Evolutionary conservation across 2,888 invertebrate species (phyloP).

Genomic region (Anthophora plumipes): DNA sequence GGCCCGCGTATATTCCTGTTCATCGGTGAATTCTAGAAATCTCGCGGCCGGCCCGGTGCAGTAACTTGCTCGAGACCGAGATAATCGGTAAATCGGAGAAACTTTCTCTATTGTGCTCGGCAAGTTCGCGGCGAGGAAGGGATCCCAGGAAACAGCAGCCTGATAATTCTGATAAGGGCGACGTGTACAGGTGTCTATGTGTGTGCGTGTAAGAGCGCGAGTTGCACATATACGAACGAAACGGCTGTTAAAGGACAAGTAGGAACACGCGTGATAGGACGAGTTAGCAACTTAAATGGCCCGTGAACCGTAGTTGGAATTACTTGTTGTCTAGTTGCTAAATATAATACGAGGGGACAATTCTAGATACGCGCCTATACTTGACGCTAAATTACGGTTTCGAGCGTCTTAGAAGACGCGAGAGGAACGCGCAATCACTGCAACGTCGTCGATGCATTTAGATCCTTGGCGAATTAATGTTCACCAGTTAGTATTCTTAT

Average conservation of each 20-base stretch:
- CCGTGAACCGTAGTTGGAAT: conserved; percentile 82
- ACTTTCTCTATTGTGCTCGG: conserved; percentile 69
- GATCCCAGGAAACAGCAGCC: conserved; percentile 58
- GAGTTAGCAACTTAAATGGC: conserved; percentile 83
- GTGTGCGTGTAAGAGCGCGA: conserved; percentile 1
- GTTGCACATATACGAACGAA: conserved; percentile 40
- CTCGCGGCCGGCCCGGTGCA: conserved; percentile 22
- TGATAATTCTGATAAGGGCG: conserved; percentile 72
- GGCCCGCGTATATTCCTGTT: conserved; percentile 31
- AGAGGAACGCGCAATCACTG: neutral
- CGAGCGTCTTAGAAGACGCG: neutral
- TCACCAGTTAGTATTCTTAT: too few relatives aligned
- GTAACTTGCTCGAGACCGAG: conserved; percentile 47
- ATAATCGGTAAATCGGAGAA: conserved; percentile 69
- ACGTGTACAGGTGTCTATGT: conserved; percentile 27
- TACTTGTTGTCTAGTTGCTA: conserved; percentile 80
- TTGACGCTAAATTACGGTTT: conserved; percentile 27
- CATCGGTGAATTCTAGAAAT: conserved; percentile 53
- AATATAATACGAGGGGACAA: conserved; percentile 65
- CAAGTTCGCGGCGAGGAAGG: conserved; percentile 56
- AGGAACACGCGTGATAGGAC: conserved; percentile 81
- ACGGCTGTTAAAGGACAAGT: conserved; percentile 75
- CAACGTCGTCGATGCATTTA: too few relatives aligned
- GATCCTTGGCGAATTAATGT: neutral
- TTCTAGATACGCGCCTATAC: conserved; percentile 44